A percentile compares a stretch with the other conserved stretches of the same genome.
Evolutionary conservation across 2,888 invertebrate species (phyloP).

Genomic region (Eustalomyia histrio): DNA sequence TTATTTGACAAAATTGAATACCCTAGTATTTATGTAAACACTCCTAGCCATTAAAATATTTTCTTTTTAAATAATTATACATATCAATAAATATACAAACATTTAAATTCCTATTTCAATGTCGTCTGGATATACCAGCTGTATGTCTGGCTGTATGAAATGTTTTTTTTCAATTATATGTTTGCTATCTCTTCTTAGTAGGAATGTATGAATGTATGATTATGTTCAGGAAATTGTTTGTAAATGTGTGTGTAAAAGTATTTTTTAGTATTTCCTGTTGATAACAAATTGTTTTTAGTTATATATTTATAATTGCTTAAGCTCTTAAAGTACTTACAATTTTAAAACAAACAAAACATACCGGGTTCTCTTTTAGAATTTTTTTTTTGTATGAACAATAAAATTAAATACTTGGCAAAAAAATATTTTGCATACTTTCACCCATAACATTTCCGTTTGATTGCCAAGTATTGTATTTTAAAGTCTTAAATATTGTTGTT

Average conservation of each 20-base stretch:
- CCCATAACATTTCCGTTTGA: conserved; percentile 42
- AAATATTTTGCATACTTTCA: conserved; percentile 37
- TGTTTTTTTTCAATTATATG: conserved; percentile 61
- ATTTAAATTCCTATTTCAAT: conserved; percentile 2
- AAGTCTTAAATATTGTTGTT: conserved; percentile 14
- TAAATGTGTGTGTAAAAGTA: conserved; percentile 29
- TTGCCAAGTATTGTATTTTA: conserved; percentile 12
- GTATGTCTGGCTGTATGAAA: conserved; percentile 12
- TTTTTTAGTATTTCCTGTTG: conserved; percentile 60
- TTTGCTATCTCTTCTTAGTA: conserved; percentile 44
- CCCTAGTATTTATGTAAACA: neutral
- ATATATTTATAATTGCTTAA: conserved; percentile 27
- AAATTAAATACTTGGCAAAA: conserved; percentile 31
- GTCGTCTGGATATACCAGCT: neutral
- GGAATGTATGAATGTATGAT: conserved; percentile 4
- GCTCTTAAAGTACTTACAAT: conserved; percentile 4
- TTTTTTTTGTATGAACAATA: conserved; percentile 3
- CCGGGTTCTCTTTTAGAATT: neutral
- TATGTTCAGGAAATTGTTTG: conserved; percentile 47
- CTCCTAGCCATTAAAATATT: neutral
- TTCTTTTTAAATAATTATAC: neutral
- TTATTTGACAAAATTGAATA: too few relatives aligned
- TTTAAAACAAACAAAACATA: conserved; percentile 36
- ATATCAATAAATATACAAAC: neutral
- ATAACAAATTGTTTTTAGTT: conserved; percentile 54